Evolutionary conservation across 2,113 vertebrate species (phyloP).

Genomic region (Pavo muticus): DNA sequence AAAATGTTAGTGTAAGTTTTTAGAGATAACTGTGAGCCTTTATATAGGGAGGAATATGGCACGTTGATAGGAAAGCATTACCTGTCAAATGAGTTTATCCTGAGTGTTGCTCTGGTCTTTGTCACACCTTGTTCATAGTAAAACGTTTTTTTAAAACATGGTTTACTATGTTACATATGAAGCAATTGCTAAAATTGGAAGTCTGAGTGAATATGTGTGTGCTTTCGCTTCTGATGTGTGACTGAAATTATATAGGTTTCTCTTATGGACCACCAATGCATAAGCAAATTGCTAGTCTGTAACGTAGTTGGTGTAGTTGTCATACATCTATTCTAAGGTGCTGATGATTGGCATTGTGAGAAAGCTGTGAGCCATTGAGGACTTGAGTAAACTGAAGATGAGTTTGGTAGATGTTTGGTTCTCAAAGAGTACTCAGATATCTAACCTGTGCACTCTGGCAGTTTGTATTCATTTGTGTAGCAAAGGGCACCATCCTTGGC

Average conservation of each 20-base stretch:
- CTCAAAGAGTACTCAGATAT: background rate
- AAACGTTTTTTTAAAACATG: background rate
- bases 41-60: background rate
- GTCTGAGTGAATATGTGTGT: background rate
- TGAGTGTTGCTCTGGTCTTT: background rate
- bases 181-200: background rate
- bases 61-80: background rate
- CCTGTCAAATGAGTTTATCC: background rate
- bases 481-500: background rate
- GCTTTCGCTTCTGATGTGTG: background rate
- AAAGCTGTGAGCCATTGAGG: background rate
- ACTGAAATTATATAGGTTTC: background rate
- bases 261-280: background rate
- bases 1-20: background rate
- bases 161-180: background rate
- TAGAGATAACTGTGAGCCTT: background rate
- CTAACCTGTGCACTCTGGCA: background rate
- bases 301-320: too few species aligned
- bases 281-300: background rate
- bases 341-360: background rate
- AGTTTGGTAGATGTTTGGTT: background rate
- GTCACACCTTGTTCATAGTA: accelerated
- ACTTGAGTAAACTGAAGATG: too few species aligned
- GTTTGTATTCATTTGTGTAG: background rate
- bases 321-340: too few species aligned